Conservation (phyloP, 2,888 invertebrate species). For the Hyposoter didymator region DNA sequence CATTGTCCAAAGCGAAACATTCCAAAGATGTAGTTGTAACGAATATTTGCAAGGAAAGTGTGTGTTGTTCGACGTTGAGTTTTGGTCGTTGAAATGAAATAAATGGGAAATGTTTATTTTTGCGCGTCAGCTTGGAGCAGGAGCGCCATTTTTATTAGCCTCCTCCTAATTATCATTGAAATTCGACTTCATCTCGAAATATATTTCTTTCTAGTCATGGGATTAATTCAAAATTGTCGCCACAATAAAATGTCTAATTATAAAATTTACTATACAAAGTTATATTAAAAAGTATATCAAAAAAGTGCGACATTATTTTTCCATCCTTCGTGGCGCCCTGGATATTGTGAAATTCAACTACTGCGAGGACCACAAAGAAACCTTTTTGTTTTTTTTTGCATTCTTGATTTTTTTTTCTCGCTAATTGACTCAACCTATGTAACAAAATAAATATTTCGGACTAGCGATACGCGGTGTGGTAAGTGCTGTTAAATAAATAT, state of each 20-base stretch:
- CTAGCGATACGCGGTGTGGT: conserved; percentile 61
- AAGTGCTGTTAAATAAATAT: conserved; percentile 55
- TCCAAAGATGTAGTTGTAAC: conserved; percentile 34
- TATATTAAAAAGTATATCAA: conserved; percentile 73
- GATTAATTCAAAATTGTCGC: conserved; percentile 57
- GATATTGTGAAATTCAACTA: conserved; percentile 58
- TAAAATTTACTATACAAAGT: conserved; percentile 72
- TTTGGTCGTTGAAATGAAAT: conserved; percentile 35
- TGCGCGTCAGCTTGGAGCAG: conserved; percentile 7
- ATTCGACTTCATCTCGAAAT: conserved; percentile 56
- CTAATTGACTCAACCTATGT: conserved; percentile 52
- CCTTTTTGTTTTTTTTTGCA: background rate
- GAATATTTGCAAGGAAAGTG: conserved; percentile 34
- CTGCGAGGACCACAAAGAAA: conserved; percentile 42
- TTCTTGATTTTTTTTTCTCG: conserved; percentile 22
- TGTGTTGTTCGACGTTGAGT: conserved; percentile 11
- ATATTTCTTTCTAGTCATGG: conserved; percentile 57
- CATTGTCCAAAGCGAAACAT: conserved; percentile 32
- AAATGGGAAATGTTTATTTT: conserved; percentile 25
- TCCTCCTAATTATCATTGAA: conserved; percentile 27
- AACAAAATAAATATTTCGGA: conserved; percentile 67
- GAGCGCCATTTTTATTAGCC: conserved; percentile 24
- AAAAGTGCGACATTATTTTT: conserved; percentile 68
- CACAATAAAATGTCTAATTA: conserved; percentile 66
- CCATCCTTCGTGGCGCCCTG: conserved; percentile 58